These are phyloP conservation scores for Apodemia mormo DNA, from an alignment of 2,888 invertebrate genomes.

Conservation along the genomic window DNA sequence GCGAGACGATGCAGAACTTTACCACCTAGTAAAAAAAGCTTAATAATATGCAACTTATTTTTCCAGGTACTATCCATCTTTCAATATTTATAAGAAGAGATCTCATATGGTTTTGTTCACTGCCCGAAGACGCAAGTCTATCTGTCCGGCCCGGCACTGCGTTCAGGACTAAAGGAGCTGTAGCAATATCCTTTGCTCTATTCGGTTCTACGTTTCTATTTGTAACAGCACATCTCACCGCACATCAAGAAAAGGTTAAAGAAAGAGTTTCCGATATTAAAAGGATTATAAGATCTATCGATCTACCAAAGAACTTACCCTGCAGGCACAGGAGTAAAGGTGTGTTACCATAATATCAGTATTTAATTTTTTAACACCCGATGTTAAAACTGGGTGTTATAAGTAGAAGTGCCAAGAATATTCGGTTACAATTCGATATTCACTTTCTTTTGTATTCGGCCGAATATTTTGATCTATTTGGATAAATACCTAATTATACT, in stretches of 20 bases:
- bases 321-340: slow-evolving; percentile 88
- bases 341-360: slow-evolving; percentile 43
- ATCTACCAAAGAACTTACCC: slow-evolving; percentile 91
- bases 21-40: too few relatives aligned
- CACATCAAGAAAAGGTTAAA: slow-evolving; percentile 93
- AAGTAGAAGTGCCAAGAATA: too few relatives aligned
- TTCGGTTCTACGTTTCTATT: slow-evolving; percentile 98
- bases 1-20: too few relatives aligned
- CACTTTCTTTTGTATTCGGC: too few relatives aligned
- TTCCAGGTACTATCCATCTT: slow-evolving; percentile 90
- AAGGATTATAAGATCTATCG: slow-evolving; percentile 89
- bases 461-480: too few relatives aligned
- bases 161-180: slow-evolving; percentile 96
- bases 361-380: too few relatives aligned
- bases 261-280: slow-evolving; percentile 93
- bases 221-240: slow-evolving; percentile 96
- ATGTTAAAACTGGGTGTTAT: too few relatives aligned
- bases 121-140: slow-evolving; percentile 92
- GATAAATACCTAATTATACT: too few relatives aligned
- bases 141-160: slow-evolving; percentile 95
- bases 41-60: background rate
- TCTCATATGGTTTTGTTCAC: slow-evolving; percentile 97
- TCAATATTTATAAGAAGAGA: slow-evolving; percentile 94
- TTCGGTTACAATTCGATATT: too few relatives aligned
- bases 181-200: slow-evolving; percentile 94